These are phyloP conservation scores for Ardeotis arabs DNA, from an alignment of 2,113 vertebrate genomes.

Conservation along the genomic window DNA sequence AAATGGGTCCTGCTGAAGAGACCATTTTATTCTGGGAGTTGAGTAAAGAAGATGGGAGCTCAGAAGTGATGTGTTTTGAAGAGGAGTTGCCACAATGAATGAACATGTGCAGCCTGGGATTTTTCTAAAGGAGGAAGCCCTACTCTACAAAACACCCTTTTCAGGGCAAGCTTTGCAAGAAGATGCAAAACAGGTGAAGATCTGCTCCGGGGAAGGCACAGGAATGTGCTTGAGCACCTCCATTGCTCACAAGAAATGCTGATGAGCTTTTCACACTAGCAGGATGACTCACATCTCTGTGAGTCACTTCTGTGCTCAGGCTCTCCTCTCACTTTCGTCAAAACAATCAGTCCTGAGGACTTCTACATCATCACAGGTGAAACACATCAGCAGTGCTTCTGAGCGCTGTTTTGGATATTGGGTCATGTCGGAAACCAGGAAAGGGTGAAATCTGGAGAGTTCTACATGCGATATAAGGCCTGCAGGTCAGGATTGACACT, in stretches of 20 bases:
- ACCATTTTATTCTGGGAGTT: background rate
- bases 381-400: background rate
- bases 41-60: background rate
- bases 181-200: background rate
- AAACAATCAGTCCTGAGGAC: background rate
- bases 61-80: background rate
- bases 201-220: background rate
- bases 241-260: background rate
- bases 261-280: background rate
- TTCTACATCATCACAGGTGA: background rate
- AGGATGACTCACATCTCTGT: background rate
- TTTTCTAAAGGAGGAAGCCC: background rate
- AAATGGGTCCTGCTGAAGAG: background rate
- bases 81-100: background rate
- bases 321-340: background rate
- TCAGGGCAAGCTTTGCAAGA: background rate
- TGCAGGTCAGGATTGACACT: background rate
- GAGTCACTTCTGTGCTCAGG: background rate
- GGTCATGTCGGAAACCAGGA: background rate
- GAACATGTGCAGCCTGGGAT: background rate
- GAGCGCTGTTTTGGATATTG: background rate
- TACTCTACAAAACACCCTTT: background rate
- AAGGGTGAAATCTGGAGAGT: background rate
- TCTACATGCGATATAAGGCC: background rate
- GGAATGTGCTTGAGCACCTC: background rate